These are phyloP conservation scores for Aelia acuminata DNA, from an alignment of 2,888 invertebrate species.

Conservation along the genomic window DNA sequence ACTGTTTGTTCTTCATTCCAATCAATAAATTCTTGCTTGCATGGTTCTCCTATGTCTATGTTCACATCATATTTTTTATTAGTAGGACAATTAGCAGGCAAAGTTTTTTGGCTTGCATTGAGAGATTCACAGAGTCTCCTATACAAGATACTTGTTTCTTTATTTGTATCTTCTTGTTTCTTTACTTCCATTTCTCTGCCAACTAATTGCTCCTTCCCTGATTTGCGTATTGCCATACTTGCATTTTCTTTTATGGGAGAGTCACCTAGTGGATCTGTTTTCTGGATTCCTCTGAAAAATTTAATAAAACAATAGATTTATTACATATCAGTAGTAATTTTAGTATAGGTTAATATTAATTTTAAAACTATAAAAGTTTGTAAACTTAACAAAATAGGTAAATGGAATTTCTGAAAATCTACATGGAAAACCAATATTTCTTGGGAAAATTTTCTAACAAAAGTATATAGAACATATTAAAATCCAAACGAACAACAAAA, in stretches of 20 bases:
- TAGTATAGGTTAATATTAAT: neutral
- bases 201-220: neutral
- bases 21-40: neutral
- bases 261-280: neutral
- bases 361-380: neutral
- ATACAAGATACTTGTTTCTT: neutral
- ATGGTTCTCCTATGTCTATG: neutral
- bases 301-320: neutral
- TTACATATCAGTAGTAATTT: neutral
- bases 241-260: neutral
- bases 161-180: neutral
- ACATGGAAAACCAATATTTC: neutral
- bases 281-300: neutral
- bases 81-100: neutral
- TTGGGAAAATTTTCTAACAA: neutral
- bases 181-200: neutral
- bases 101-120: neutral
- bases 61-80: neutral
- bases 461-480: neutral
- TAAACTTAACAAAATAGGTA: neutral
- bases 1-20: neutral
- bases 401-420: neutral
- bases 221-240: neutral
- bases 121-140: neutral
- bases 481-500: neutral